Evolutionary conservation across 2,797 vertebrate species (phyloP).

Genomic region (Hydrolagus colliei): DNA sequence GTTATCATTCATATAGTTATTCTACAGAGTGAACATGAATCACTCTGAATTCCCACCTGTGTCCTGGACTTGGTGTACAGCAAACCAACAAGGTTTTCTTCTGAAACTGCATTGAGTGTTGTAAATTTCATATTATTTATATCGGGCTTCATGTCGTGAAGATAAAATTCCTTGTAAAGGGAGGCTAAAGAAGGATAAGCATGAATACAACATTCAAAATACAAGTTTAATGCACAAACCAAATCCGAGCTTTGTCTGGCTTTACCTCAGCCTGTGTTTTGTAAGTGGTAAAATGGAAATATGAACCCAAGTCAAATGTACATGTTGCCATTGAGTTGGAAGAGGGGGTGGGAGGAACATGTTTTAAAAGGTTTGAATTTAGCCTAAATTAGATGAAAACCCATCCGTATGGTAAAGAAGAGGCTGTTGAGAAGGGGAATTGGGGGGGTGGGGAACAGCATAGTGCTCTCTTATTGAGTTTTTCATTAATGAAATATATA

Average conservation of each 20-base stretch:
- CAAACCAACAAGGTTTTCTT: neutral
- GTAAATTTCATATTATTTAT: neutral
- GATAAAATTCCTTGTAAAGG: neutral
- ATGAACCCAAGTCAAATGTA: neutral
- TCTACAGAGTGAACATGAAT: too few relatives aligned
- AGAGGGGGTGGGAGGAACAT: too few relatives aligned
- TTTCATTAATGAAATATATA: conserved; percentile 20
- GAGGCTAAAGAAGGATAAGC: neutral
- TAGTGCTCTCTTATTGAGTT: conserved; percentile 16
- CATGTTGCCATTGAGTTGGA: neutral
- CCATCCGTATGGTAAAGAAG: conserved; percentile 2
- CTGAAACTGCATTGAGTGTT: neutral
- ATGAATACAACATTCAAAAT: neutral
- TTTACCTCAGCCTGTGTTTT: neutral
- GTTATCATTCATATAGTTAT: too few relatives aligned
- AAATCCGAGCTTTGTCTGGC: neutral
- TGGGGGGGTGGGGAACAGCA: neutral
- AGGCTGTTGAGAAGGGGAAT: neutral
- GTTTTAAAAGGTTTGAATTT: conserved; percentile 7
- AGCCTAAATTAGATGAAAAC: neutral
- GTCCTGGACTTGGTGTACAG: too few relatives aligned
- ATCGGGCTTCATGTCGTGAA: neutral
- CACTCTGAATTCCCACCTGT: too few relatives aligned
- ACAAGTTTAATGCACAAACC: neutral
- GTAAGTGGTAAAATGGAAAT: neutral